Evolutionary conservation across 2,113 vertebrate species (phyloP), one percentile per base, ranked within the genome.

Genomic region (Cinclus mexicanus): DNA sequence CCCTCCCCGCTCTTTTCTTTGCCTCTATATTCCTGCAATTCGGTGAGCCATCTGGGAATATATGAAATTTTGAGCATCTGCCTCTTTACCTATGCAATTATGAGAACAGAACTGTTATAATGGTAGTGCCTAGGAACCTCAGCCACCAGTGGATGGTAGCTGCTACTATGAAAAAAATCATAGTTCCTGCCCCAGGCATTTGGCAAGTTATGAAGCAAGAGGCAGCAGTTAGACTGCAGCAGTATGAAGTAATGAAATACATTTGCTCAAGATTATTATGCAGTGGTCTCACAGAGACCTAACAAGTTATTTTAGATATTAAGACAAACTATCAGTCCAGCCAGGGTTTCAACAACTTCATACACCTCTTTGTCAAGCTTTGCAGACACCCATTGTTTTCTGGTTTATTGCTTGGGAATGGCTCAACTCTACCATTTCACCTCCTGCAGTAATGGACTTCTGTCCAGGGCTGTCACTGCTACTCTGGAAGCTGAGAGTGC

Each of bases 111-210:
- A 83, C 24, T 67, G 59, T 55, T 80, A 18, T 21, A 86, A 63
- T 9, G 13, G 61, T 33, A 84, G 25, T 41, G 60, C 41, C 69
- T 44, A 75, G 76, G 83, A 95, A 82, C 69, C 47, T 91, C 65
- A 95, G 72, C 37, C 56, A 93, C 64, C 72, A 49, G 77, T 68
- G 80, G 64, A 91, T 82, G 44, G 87, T 89, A 59, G 76, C 24
- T 96, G 56, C 91, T 91, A 52, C 87, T 68, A 16, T 57, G 53
- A 65, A 95, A 95, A 94, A 95, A 94, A 93, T 69, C 71, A 47
- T 33, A 78, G 65, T 18, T 94, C 71, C 39, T 92, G 86, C 91
- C 76, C 52, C 68, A 83, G 76, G 86, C 80, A 81, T 53, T 92
- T 76, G 83, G 47, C 64, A 94, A 67, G 86, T 91, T 78, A 92